Percentiles rank a stretch among this genome's conserved stretches.
These are phyloP conservation scores for Dinocampus coccinellae DNA, from an alignment of 2,888 invertebrate genomes.

Conservation along the genomic window DNA sequence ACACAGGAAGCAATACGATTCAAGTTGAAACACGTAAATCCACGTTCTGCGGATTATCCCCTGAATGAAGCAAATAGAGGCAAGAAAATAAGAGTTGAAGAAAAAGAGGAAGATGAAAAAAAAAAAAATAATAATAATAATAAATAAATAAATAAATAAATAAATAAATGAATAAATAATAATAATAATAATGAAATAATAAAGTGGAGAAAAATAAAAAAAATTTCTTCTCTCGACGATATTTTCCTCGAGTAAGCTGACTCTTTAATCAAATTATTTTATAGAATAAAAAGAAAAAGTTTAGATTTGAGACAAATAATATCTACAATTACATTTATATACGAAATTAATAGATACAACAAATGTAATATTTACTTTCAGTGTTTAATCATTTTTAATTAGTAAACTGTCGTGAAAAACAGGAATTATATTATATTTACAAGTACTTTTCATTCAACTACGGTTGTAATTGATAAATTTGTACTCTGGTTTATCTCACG, in stretches of 20 bases:
- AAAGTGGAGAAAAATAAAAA: too few species aligned
- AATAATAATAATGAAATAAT: too few species aligned
- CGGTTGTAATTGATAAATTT: too few species aligned
- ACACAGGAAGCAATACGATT: slow-evolving; percentile 23
- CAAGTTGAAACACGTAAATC: slow-evolving; percentile 22
- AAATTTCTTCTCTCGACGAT: neutral
- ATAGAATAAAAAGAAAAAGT: neutral
- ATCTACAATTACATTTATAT: neutral
- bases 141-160: too few species aligned
- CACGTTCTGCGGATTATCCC: slow-evolving; percentile 20
- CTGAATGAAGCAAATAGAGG: neutral
- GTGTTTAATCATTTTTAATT: too few species aligned
- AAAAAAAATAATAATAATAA: too few species aligned
- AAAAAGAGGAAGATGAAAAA: neutral
- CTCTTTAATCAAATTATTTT: neutral
- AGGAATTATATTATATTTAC: too few species aligned
- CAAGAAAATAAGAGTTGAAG: neutral
- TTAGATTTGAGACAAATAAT: neutral
- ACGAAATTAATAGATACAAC: neutral
- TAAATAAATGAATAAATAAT: too few species aligned
- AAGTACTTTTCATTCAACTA: too few species aligned
- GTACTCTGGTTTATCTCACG: too few species aligned
- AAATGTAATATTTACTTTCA: neutral
- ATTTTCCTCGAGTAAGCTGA: neutral
- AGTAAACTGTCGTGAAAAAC: too few species aligned